Evolutionary conservation across 2,797 vertebrate genomes (phyloP).

Genomic region (Heliangelus exortis): DNA sequence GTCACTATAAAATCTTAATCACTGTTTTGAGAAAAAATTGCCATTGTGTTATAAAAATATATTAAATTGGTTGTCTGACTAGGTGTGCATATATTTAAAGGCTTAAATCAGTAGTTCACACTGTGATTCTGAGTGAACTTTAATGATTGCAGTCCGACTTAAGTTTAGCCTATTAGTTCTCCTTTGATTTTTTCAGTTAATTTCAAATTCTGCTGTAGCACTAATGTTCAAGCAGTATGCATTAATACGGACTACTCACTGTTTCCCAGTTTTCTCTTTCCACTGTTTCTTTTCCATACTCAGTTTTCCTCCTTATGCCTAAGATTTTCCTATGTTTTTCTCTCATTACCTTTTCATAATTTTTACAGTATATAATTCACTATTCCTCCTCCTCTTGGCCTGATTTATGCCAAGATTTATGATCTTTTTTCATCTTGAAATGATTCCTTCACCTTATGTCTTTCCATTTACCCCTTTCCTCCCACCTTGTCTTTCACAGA

Average conservation of each 20-base stretch:
- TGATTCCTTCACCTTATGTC: not conserved
- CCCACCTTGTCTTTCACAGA: not conserved
- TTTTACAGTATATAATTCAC: conserved; percentile 38
- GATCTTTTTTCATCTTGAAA: not conserved
- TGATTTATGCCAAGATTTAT: not conserved
- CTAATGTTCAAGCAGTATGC: not conserved
- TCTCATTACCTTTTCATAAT: not conserved
- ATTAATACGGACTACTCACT: not conserved
- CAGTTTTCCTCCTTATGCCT: not conserved
- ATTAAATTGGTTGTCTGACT: not conserved
- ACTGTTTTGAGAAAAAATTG: not conserved
- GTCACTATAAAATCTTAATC: not conserved
- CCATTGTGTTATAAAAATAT: not conserved
- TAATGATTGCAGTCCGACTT: not conserved
- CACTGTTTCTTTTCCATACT: not conserved
- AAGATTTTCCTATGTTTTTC: conserved; percentile 24
- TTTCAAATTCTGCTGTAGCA: not conserved
- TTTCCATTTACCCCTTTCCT: not conserved
- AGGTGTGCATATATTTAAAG: not conserved
- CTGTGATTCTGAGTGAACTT: not conserved
- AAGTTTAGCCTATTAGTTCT: not conserved
- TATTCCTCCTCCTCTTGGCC: not conserved
- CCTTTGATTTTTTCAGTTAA: not conserved
- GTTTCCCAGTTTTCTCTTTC: not conserved
- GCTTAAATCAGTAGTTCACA: not conserved